Base-by-base conservation (phyloP, 2,113 vertebrate species). In the Corynorhinus townsendii region DNA sequence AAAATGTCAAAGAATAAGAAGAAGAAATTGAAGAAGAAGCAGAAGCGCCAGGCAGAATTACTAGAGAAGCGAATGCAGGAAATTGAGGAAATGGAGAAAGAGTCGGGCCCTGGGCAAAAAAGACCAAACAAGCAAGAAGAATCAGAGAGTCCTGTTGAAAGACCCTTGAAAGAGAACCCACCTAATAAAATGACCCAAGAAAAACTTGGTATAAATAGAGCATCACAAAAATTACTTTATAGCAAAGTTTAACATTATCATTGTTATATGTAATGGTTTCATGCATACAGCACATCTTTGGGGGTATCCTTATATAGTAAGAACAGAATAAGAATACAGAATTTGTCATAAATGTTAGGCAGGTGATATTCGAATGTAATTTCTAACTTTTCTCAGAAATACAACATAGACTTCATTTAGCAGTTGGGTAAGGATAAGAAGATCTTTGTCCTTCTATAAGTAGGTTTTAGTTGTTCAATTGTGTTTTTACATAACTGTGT, bases 1-100 rank as follows among this genome's bases (percentile, higher is more conserved):
- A 99, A 99, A 98, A 99, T 99, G 99, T 99, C 99, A 86, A 99
- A 99, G 98, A 99, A 99, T 97, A 99, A 99, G 97, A 99, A 99
- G 97, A 99, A 99, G 97, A 99, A 99, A 96, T 98, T 99, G 98
- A 99, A 99, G 98, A 99, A 99, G 98, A 99, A 99, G 97, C 99
- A 99, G 98, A 99, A 99, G 97, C 99, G 99, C 40, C 99, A 99
- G 96, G 99, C 99, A 0, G 99, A 99, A 96, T 96, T 99, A 94
- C 98, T 99, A 93, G 99, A 99, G 98, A 99, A 99, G 93, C 98
- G 99, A 94, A 99, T 99, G 96, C 99, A 99, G 96, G 99, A 99
- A 95, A 99, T 99, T 95, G 99, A 99, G 97, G 99, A 99, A 86
- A 98, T 98, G 97, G 95, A 99, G 97, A 98, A 98, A 93, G 99